A percentile compares a stretch with the other conserved stretches of the same genome.
phyloP scores from a whole-genome alignment of 2,113 vertebrate species.

The Trematomus loennbergii region DNA sequence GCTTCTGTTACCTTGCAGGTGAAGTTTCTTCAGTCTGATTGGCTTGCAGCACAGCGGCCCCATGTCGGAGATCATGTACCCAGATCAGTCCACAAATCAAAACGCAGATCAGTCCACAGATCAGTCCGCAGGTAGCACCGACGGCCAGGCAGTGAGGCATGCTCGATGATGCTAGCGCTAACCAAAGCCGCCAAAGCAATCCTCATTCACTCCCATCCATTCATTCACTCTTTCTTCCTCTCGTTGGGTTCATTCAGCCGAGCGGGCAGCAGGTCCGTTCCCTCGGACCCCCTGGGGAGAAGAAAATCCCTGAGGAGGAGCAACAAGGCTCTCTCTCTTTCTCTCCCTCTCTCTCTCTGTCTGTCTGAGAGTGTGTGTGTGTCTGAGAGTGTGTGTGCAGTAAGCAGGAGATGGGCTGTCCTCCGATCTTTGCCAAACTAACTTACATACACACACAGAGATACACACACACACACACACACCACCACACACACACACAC shows the following conservation, averaged over 20 bases:
- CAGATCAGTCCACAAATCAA: no score
- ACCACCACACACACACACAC: not conserved
- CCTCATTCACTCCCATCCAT: constrained; percentile 49
- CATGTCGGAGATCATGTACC: constrained; percentile 64
- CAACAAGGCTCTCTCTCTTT: constrained; percentile 67
- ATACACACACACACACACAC: no score
- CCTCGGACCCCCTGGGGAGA: constrained; percentile 73
- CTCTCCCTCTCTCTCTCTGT: constrained; percentile 38
- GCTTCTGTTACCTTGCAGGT: constrained; percentile 81
- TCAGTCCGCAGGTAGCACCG: constrained; percentile 63
- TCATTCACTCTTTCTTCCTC: constrained; percentile 53
- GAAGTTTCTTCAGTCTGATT: constrained; percentile 69
- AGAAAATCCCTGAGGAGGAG: constrained; percentile 78
- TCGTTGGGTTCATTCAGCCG: constrained; percentile 60
- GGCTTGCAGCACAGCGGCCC: constrained; percentile 81
- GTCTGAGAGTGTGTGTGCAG: constrained; percentile 42
- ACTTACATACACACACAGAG: constrained; percentile 22
- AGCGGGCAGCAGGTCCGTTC: constrained; percentile 70
- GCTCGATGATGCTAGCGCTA: constrained; percentile 59
- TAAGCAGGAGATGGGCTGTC: constrained; percentile 76
- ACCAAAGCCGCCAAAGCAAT: constrained; percentile 60
- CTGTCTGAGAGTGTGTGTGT: constrained; percentile 10
- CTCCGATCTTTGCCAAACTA: constrained; percentile 79
- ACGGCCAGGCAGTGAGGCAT: constrained; percentile 62
- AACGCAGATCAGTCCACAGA: not conserved